phyloP scores from a whole-genome alignment of 2,888 invertebrate species.

The Tolmerus cingulatus region DNA sequence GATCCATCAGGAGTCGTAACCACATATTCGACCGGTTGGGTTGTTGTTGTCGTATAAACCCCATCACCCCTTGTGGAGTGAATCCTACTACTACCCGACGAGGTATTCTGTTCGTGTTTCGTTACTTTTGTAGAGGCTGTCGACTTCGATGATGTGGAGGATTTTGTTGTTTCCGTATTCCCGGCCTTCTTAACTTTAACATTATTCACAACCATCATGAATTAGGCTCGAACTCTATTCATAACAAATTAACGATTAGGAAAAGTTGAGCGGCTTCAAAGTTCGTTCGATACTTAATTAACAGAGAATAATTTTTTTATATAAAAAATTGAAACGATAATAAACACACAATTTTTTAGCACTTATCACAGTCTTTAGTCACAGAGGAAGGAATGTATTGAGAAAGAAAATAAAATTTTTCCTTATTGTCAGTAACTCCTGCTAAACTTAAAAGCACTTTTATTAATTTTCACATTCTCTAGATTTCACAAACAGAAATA shows the following conservation, averaged over 20 bases:
- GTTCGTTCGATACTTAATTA: slow-evolving; percentile 2
- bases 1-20: slow-evolving; percentile 48
- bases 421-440: background rate
- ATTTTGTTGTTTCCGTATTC: background rate
- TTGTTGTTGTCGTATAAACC: background rate
- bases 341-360: background rate
- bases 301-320: background rate
- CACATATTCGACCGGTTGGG: slow-evolving; percentile 45
- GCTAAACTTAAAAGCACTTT: background rate
- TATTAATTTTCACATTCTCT: slow-evolving; percentile 22
- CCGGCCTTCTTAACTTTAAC: background rate
- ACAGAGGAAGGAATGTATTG: slow-evolving; percentile 9
- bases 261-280: background rate
- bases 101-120: background rate
- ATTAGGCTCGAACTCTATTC: background rate
- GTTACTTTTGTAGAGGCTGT: background rate
- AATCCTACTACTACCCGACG: background rate
- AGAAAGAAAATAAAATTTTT: background rate
- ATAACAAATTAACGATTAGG: background rate
- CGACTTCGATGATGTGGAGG: background rate
- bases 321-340: background rate
- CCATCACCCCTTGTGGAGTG: background rate
- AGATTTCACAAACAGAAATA: background rate
- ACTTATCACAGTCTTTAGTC: slow-evolving; percentile 25
- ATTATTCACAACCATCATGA: slow-evolving; percentile 30